Evolutionary conservation across 2,113 vertebrate species (phyloP).

Genomic region (Melierax canorus): DNA sequence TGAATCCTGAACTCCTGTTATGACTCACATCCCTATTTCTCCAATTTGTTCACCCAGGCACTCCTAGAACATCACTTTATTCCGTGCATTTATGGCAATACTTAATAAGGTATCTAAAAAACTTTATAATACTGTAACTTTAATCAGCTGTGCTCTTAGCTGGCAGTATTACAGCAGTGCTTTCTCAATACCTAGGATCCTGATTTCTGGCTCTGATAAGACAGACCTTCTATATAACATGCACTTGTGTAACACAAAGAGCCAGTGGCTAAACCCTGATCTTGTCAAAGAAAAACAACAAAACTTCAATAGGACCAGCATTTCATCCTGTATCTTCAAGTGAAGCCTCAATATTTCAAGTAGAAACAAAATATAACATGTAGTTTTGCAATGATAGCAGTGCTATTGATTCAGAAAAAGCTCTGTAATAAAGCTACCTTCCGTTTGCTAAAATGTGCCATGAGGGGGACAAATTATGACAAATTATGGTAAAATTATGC

Average conservation of each 20-base stretch:
- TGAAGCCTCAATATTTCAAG: not conserved
- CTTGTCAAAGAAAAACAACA: not conserved
- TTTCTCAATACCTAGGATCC: not conserved
- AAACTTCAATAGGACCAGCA: not conserved
- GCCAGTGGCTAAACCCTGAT: not conserved
- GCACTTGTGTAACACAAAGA: not conserved
- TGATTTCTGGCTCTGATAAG: not conserved
- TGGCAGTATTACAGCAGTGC: not conserved
- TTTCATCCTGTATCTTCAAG: not conserved
- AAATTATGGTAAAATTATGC: not conserved
- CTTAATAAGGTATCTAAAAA: not conserved
- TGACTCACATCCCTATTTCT: constrained; percentile 7
- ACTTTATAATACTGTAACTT: not conserved
- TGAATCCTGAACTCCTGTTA: not conserved
- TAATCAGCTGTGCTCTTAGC: not conserved
- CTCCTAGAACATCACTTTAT: not conserved
- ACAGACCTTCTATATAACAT: not conserved
- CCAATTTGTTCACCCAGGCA: not conserved
- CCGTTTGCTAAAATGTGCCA: not conserved
- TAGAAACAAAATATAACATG: not conserved
- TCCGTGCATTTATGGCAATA: not conserved
- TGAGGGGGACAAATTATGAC: not conserved
- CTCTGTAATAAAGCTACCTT: not conserved
- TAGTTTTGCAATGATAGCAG: not conserved
- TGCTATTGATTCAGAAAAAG: not conserved